These are phyloP conservation scores for Leptoteleia sp. DNA, from an alignment of 1,140 invertebrate species.

Conservation along the genomic window DNA sequence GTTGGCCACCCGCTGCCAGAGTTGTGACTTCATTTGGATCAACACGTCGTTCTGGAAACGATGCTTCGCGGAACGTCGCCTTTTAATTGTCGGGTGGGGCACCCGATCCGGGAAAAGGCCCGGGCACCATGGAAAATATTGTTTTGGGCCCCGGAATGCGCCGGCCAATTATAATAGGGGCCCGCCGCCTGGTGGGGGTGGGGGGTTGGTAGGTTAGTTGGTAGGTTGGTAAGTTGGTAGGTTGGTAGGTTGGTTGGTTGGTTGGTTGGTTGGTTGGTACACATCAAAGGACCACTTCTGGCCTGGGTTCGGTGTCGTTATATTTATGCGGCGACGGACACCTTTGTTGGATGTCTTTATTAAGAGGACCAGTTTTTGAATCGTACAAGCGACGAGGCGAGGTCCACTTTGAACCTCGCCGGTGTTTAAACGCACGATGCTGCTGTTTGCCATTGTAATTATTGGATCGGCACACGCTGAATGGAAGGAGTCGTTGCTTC, in stretches of 20 bases:
- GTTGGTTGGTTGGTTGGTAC: no score
- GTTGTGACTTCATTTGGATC: constrained; percentile 78
- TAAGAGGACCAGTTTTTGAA: constrained; percentile 47
- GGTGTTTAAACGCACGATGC: constrained; percentile 11
- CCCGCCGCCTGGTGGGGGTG: constrained; percentile 1
- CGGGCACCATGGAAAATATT: constrained; percentile 48
- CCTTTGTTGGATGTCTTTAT: constrained; percentile 53
- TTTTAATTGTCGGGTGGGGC: constrained; percentile 51
- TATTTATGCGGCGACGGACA: constrained; percentile 45
- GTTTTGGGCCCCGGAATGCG: constrained; percentile 35
- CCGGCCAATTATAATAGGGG: constrained; percentile 40
- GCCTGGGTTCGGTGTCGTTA: constrained; percentile 8
- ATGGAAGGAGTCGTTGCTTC: constrained; percentile 1
- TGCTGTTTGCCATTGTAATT: constrained; percentile 29
- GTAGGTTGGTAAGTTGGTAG: no score
- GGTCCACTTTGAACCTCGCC: constrained; percentile 37
- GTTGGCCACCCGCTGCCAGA: constrained; percentile 76
- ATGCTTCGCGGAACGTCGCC: constrained; percentile 52
- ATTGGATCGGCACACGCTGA: constrained; percentile 11
- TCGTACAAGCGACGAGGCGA: not conserved
- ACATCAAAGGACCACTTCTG: constrained; percentile 22
- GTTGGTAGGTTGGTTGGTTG: no score
- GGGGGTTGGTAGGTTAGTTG: no score
- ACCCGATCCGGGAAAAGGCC: constrained; percentile 32
- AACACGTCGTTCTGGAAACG: constrained; percentile 62